phyloP scores from a whole-genome alignment of 2,888 invertebrate species.

The Andrena trimmerana region DNA sequence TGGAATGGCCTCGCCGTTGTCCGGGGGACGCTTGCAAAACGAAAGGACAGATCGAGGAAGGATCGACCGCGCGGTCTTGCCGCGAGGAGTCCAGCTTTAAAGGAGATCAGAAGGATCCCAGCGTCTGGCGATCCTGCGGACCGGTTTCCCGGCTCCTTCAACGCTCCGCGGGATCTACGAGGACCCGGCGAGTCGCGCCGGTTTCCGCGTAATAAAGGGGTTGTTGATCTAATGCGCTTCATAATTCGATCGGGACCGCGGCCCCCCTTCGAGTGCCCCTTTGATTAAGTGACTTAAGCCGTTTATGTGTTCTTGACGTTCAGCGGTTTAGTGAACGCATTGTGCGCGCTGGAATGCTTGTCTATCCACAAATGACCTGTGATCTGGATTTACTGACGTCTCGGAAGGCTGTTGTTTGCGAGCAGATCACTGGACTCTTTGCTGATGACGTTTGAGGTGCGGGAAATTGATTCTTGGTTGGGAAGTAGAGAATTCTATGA shows the following conservation, averaged over 20 bases:
- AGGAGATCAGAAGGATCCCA: slow-evolving; percentile 53
- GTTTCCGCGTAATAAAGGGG: slow-evolving; percentile 56
- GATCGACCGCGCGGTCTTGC: slow-evolving; percentile 52
- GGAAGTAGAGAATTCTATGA: not conserved
- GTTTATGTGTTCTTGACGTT: slow-evolving; percentile 21
- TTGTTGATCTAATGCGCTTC: slow-evolving; percentile 45
- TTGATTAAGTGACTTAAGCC: slow-evolving; percentile 38
- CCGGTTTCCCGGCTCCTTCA: slow-evolving; percentile 49
- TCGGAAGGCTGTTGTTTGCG: slow-evolving; percentile 25
- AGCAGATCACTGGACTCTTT: not conserved
- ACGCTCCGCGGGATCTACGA: slow-evolving; percentile 42
- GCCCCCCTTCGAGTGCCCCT: not conserved
- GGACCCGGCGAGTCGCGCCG: slow-evolving; percentile 37
- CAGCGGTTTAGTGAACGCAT: slow-evolving; percentile 18
- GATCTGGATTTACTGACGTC: slow-evolving; percentile 27
- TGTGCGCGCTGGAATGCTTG: slow-evolving; percentile 25
- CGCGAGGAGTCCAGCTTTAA: slow-evolving; percentile 46
- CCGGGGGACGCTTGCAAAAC: slow-evolving; percentile 62
- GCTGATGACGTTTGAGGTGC: slow-evolving; percentile 1
- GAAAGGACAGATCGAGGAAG: slow-evolving; percentile 69
- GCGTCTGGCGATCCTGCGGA: slow-evolving; percentile 30
- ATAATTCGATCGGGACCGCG: slow-evolving; percentile 35
- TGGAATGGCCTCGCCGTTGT: slow-evolving; percentile 58
- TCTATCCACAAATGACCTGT: slow-evolving; percentile 20
- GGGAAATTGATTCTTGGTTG: not conserved